Evolutionary conservation across 2,113 vertebrate species (phyloP).

Genomic region (Leptobrachium leishanense): DNA sequence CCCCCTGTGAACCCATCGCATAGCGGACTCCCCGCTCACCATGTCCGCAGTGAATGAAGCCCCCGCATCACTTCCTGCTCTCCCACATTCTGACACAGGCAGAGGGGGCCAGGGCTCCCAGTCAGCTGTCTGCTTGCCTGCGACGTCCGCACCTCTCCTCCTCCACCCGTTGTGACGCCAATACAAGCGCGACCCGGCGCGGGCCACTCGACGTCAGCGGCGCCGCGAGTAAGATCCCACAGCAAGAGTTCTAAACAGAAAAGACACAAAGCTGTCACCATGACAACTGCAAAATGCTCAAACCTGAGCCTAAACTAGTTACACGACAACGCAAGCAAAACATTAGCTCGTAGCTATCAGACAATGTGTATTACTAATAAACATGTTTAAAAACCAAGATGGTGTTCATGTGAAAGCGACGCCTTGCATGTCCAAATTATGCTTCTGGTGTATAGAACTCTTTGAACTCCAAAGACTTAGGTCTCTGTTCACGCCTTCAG

Average conservation of each 20-base stretch:
- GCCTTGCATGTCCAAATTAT: no score
- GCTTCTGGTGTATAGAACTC: not conserved
- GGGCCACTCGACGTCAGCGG: not conserved
- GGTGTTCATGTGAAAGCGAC: no score
- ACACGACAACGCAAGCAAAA: no score
- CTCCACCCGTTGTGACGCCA: slow-evolving; percentile 39
- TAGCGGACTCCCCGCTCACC: slow-evolving; percentile 1
- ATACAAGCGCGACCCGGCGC: slow-evolving; percentile 23
- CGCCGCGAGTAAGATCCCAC: not conserved
- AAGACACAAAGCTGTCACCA: not conserved
- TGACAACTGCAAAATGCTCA: no score
- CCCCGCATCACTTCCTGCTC: slow-evolving; percentile 51
- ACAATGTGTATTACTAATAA: no score
- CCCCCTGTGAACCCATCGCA: not conserved
- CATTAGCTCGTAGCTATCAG: no score
- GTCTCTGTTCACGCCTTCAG: not conserved
- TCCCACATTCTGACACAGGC: slow-evolving; percentile 41
- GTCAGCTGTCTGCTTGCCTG: slow-evolving; percentile 42
- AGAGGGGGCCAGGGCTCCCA: slow-evolving; percentile 29
- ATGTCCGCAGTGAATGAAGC: slow-evolving; percentile 31
- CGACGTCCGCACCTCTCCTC: slow-evolving; percentile 37
- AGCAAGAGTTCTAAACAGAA: not conserved
- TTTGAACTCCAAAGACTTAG: not conserved
- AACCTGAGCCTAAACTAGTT: no score
- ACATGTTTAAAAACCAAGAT: no score